These are phyloP conservation scores for Amphipyra berbera DNA, from an alignment of 2,888 invertebrate species.

Conservation along the genomic window DNA sequence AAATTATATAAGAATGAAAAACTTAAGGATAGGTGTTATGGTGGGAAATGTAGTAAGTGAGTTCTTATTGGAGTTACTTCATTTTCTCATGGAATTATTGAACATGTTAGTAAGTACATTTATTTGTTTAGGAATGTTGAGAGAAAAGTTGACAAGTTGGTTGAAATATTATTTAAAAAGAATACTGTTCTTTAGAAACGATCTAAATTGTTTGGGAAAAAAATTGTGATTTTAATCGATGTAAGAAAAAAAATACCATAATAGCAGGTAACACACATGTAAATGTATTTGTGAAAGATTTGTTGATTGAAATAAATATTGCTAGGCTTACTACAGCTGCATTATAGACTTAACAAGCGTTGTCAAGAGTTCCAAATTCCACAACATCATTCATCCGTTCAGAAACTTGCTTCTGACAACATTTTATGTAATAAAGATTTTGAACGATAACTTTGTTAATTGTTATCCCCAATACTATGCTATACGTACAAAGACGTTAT, in stretches of 20 bases:
- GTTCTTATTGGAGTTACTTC: conserved; percentile 38
- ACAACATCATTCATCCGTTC: conserved; percentile 52
- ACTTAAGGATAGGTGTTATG: conserved; percentile 26
- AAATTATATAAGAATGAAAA: conserved; percentile 50
- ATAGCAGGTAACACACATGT: no score
- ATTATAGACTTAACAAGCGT: conserved; percentile 18
- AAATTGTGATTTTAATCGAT: no score
- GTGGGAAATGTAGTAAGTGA: conserved; percentile 37
- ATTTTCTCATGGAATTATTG: conserved; percentile 39
- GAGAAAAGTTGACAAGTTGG: no score
- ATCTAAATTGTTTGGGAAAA: no score
- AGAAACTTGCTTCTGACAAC: conserved; percentile 39
- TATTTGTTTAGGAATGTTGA: not conserved
- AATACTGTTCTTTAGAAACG: no score
- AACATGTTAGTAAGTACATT: conserved; percentile 6
- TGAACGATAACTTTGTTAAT: conserved; percentile 43
- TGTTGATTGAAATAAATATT: no score
- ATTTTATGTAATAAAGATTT: conserved; percentile 51
- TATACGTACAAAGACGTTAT: not conserved
- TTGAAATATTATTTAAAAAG: not conserved
- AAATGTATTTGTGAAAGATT: no score
- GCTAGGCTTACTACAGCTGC: not conserved
- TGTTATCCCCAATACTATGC: conserved; percentile 16
- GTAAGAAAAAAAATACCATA: no score
- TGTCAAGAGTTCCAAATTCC: conserved; percentile 46